Conservation (phyloP, 2,797 vertebrate genomes). For the Iguana delicatissima region DNA sequence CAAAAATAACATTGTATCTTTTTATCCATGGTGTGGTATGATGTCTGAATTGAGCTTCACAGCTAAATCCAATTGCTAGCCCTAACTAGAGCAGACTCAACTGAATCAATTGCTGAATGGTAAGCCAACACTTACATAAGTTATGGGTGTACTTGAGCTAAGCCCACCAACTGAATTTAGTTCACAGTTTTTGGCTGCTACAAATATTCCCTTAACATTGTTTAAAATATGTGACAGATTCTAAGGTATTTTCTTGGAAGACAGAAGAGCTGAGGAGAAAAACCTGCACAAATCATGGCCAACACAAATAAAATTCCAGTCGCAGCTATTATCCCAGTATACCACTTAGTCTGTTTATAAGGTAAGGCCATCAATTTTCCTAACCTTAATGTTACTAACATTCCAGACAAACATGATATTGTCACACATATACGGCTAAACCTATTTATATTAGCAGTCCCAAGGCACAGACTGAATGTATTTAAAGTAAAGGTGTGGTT, state of each 20-base stretch:
- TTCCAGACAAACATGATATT: slow-evolving; percentile 13
- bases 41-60: neutral
- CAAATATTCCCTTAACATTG: neutral
- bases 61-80: no score
- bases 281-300: neutral
- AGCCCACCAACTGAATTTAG: no score
- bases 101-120: no score
- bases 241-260: neutral
- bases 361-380: slow-evolving; percentile 38
- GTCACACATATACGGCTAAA: neutral
- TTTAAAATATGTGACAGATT: neutral
- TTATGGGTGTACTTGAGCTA: no score
- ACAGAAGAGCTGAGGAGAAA: neutral
- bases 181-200: neutral
- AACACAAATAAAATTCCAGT: slow-evolving; percentile 9
- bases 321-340: neutral
- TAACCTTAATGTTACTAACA: slow-evolving; percentile 36
- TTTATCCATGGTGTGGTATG: neutral
- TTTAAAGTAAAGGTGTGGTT: slow-evolving; percentile 8
- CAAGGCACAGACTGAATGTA: neutral
- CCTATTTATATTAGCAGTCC: neutral
- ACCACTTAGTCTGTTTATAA: slow-evolving; percentile 3
- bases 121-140: no score
- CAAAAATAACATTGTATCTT: neutral
- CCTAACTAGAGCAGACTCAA: no score